Evolutionary conservation across 2,797 vertebrate genomes (phyloP).

Genomic region (Cuculus canorus): DNA sequence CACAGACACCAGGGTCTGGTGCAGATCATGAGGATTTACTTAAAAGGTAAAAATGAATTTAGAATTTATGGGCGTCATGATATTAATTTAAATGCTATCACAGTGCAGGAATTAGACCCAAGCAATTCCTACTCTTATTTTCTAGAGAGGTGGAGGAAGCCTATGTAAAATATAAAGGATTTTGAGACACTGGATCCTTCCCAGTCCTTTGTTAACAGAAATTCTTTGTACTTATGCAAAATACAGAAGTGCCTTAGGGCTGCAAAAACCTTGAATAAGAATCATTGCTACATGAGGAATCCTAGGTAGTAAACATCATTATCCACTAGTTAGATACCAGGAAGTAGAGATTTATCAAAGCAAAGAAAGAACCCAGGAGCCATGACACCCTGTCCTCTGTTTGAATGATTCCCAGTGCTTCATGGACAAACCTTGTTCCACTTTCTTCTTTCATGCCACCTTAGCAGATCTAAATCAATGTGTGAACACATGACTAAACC

Average conservation of each 20-base stretch:
- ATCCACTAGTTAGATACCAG: not conserved
- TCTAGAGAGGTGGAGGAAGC: not conserved
- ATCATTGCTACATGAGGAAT: not conserved
- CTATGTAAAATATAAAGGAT: not conserved
- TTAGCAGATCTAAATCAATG: not conserved
- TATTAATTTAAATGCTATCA: not conserved
- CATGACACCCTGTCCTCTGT: not conserved
- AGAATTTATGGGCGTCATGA: not conserved
- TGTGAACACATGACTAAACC: not conserved
- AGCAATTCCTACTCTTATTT: not conserved
- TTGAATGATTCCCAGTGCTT: not conserved
- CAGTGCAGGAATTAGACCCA: not conserved
- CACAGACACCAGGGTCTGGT: not conserved
- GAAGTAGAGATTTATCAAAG: not conserved
- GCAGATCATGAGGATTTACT: not conserved
- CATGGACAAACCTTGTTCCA: not conserved
- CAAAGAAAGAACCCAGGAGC: not conserved
- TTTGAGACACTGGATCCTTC: not conserved
- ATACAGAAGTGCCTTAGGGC: not conserved
- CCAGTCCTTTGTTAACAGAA: not conserved
- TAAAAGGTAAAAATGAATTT: constrained; percentile 51
- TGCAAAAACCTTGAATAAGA: not conserved
- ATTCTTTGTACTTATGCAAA: not conserved
- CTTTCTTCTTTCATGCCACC: not conserved
- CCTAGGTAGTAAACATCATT: not conserved